phyloP scores from a whole-genome alignment of 2,888 invertebrate species.

The Halictus quadricinctus region DNA sequence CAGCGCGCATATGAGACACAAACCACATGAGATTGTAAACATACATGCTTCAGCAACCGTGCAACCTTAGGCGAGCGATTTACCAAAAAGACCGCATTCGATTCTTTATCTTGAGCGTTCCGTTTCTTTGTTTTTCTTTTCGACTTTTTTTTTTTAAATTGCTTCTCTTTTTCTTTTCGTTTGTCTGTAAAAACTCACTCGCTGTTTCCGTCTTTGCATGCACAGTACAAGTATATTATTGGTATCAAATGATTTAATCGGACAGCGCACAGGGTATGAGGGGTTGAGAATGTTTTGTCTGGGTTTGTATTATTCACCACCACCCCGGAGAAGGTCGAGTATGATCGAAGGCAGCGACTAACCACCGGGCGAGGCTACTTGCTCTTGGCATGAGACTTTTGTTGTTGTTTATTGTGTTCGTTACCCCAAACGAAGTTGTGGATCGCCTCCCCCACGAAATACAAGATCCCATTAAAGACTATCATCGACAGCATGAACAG shows the following conservation, averaged over 20 bases:
- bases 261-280: conserved; percentile 15
- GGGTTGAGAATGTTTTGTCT: conserved; percentile 23
- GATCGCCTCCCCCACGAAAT: conserved; percentile 88
- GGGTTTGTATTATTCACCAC: conserved; percentile 72
- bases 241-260: conserved; percentile 29
- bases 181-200: background rate
- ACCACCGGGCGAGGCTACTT: conserved; percentile 75
- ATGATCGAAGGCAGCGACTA: conserved; percentile 69
- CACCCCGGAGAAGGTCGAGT: conserved; percentile 72
- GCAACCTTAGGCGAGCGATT: conserved; percentile 34
- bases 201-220: conserved; percentile 47
- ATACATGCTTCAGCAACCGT: conserved; percentile 52
- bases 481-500: conserved; percentile 89
- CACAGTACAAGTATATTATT: conserved; percentile 39
- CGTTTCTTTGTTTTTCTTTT: background rate
- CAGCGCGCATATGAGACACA: conserved; percentile 7
- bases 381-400: conserved; percentile 77
- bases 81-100: conserved; percentile 34
- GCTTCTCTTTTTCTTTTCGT: background rate
- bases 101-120: background rate
- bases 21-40: conserved; percentile 22
- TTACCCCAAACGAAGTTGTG: conserved; percentile 90
- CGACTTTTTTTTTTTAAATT: background rate
- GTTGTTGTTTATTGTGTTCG: conserved; percentile 78
- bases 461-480: conserved; percentile 85